phyloP scores from a whole-genome alignment of 2,888 invertebrate species.

The Merodon equestris region DNA sequence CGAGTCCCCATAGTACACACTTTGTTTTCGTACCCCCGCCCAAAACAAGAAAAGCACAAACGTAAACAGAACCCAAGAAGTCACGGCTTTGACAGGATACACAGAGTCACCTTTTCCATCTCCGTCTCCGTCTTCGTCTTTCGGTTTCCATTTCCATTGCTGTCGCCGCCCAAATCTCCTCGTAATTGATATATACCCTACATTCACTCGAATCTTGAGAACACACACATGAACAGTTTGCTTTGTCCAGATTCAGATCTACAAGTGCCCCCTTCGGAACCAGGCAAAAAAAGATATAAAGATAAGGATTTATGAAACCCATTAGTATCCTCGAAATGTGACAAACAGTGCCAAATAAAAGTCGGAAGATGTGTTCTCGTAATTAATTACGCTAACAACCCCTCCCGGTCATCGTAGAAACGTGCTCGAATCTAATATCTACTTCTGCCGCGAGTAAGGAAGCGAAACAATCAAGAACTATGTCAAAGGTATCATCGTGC shows the following conservation, averaged over 20 bases:
- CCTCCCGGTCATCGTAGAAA: background rate
- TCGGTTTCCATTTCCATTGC: constrained; percentile 12
- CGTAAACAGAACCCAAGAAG: constrained; percentile 25
- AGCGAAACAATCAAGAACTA: constrained; percentile 35
- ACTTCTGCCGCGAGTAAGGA: constrained; percentile 4
- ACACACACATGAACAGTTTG: constrained; percentile 39
- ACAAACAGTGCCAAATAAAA: constrained; percentile 58
- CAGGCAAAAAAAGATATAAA: constrained; percentile 8
- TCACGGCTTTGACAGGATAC: constrained; percentile 31
- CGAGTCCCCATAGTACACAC: too few relatives aligned
- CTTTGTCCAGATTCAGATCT: constrained; percentile 27
- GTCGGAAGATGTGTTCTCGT: constrained; percentile 49
- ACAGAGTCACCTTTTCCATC: background rate
- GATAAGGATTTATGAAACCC: constrained; percentile 59
- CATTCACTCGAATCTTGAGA: constrained; percentile 2
- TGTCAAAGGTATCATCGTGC: constrained; percentile 45
- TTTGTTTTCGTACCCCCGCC: too few relatives aligned
- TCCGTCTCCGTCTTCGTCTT: constrained; percentile 24
- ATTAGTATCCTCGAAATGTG: constrained; percentile 50
- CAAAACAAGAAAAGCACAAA: constrained; percentile 17
- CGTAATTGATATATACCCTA: constrained; percentile 62
- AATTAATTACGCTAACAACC: constrained; percentile 50
- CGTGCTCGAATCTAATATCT: background rate
- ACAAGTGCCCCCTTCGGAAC: background rate
- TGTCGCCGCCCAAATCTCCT: constrained; percentile 39